phyloP scores from a whole-genome alignment of 2,797 vertebrate species.

The Crotalus adamanteus region DNA sequence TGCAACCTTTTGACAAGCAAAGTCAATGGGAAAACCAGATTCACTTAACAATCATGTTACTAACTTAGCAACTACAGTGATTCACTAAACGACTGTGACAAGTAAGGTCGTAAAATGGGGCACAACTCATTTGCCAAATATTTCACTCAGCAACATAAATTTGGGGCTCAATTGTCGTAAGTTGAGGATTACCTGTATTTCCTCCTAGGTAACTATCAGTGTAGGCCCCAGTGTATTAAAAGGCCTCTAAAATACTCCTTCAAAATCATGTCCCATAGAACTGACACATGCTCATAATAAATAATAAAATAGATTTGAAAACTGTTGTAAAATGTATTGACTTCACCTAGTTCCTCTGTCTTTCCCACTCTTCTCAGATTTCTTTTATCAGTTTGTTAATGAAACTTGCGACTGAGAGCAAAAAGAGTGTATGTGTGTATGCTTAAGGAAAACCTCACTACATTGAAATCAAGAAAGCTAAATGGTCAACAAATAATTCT shows the following conservation, averaged over 20 bases:
- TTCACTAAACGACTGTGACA: neutral
- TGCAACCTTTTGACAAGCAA: neutral
- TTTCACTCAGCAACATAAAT: neutral
- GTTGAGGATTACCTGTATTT: neutral
- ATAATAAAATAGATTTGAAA: neutral
- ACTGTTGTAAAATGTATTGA: neutral
- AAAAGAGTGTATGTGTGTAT: neutral
- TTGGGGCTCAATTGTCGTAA: neutral
- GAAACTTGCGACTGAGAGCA: neutral
- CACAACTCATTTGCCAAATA: neutral
- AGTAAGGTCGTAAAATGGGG: neutral
- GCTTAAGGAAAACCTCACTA: neutral
- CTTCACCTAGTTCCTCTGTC: neutral
- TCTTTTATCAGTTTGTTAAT: neutral
- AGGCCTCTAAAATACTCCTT: neutral
- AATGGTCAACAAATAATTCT: neutral
- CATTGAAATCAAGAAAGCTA: neutral
- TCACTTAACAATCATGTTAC: neutral
- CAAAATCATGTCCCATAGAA: neutral
- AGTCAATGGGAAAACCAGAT: neutral
- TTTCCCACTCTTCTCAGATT: neutral
- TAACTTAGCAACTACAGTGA: neutral
- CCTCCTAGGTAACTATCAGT: neutral
- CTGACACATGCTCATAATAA: neutral
- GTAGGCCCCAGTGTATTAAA: neutral